Evolutionary conservation across 2,797 vertebrate genomes (phyloP), one percentile per base, ranked within the genome.

Genomic region (Manis crassicaudata): DNA sequence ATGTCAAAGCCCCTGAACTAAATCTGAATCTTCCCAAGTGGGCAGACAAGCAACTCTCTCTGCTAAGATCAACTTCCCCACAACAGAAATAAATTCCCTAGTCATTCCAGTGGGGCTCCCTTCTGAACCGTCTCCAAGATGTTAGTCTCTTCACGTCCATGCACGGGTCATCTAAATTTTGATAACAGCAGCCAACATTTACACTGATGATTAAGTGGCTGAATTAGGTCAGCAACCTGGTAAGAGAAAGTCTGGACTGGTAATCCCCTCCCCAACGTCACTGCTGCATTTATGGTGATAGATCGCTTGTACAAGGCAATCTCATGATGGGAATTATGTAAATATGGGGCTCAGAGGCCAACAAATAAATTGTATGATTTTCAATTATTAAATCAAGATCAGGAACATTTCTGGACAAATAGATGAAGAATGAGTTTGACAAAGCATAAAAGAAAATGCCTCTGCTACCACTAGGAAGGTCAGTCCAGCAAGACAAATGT

Each of bases 301-400:
- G 35, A 84, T 72, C 27, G 85, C 62, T 77, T 94, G 58, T 63
- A 72, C 27, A 14, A 32, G 56, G 27, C 37, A 75, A 79, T 80
- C 93, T 75, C 43, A 54, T 68, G 52, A 68, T 68, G 52, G 95
- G 79, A 95, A 92, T 70, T 93, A 91, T 46, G 80, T 70, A 94
- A 94, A 76, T 68, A 70, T 12, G 11, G 23, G 65, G n/a, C 43
- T 81, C 82, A 82, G 72, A 94, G 79, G 58, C 16, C 6, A 16
- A 94, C 86, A 97, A 96, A 91, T 77, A 92, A 95, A 93, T 68
- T 46, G 58, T 68, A 79, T 89, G 75, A 86, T 75, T 86, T 82
- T 92, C 86, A 95, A 81, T 82, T 70, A 93, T 86, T 96, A 94
- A 88, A 73, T 95, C 95, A 91, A 94, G 90, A 97, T 92, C 70